Evolutionary conservation across 2,888 invertebrate species (phyloP).

Genomic region (Thecocarcelia acutangulata): DNA sequence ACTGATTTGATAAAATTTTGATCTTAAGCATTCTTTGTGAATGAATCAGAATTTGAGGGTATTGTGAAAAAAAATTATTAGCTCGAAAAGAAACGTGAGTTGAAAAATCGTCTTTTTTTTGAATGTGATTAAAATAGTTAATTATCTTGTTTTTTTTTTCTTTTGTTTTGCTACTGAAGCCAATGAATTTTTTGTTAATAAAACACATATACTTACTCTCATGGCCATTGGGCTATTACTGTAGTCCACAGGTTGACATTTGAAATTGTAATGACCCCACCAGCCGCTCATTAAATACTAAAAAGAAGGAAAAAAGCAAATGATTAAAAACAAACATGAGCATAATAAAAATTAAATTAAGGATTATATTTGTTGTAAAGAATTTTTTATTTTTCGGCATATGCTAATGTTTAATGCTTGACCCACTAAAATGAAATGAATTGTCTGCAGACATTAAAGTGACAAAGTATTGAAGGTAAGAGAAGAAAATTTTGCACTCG

Average conservation of each 20-base stretch:
- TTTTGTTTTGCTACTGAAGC: background rate
- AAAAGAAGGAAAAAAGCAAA: constrained; percentile 40
- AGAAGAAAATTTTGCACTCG: too few relatives aligned
- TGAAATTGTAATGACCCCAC: constrained; percentile 90
- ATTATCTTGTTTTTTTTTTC: background rate
- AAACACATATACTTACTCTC: constrained; percentile 83
- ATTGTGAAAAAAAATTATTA: constrained; percentile 2
- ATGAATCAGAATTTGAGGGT: constrained; percentile 11
- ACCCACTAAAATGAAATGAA: too few relatives aligned
- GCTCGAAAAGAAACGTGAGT: constrained; percentile 28
- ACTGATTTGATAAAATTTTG: background rate
- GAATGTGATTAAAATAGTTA: constrained; percentile 5
- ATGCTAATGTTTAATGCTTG: too few relatives aligned
- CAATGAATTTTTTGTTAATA: background rate
- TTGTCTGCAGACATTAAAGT: too few relatives aligned
- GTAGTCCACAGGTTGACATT: constrained; percentile 94
- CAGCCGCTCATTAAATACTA: constrained; percentile 87
- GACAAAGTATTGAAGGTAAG: too few relatives aligned
- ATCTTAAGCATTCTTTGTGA: constrained; percentile 9
- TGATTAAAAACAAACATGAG: background rate
- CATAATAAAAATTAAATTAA: background rate
- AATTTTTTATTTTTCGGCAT: too few relatives aligned
- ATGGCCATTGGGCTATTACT: constrained; percentile 87
- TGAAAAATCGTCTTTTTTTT: constrained; percentile 10
- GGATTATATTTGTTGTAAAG: too few relatives aligned